Evolutionary conservation across 2,888 invertebrate species (phyloP).

Genomic region (Trypoxylon attenuatum): DNA sequence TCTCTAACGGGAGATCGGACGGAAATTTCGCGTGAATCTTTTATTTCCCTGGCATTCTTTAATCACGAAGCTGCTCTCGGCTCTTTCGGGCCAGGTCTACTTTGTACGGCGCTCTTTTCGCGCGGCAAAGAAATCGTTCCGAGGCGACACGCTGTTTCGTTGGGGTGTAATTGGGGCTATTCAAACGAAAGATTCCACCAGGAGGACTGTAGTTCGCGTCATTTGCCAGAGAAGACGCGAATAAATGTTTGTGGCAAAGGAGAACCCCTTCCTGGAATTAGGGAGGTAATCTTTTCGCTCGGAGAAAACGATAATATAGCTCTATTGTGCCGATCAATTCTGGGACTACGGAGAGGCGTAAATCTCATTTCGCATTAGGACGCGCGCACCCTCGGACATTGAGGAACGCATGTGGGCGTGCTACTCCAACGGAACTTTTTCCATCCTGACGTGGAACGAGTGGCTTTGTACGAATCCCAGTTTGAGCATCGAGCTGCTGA

Average conservation of each 20-base stretch:
- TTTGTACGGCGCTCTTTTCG: too few species aligned
- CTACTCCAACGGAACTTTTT: constrained; percentile 7
- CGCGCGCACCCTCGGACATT: constrained; percentile 28
- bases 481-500: constrained; percentile 10
- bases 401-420: constrained; percentile 36
- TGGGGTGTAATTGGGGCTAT: constrained; percentile 16
- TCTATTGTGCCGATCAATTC: constrained; percentile 32
- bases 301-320: constrained; percentile 24
- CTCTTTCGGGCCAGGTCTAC: too few species aligned
- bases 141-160: constrained; percentile 22
- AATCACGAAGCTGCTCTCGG: too few species aligned
- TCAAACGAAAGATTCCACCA: constrained; percentile 11
- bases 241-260: constrained; percentile 16
- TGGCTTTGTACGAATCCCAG: constrained; percentile 27
- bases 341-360: constrained; percentile 20
- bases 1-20: too few species aligned
- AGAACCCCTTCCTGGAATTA: constrained; percentile 19
- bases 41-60: too few species aligned
- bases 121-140: constrained; percentile 20
- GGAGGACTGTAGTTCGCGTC: constrained; percentile 27
- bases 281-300: constrained; percentile 6
- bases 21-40: too few species aligned
- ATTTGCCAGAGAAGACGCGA: constrained; percentile 24
- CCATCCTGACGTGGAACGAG: constrained; percentile 13
- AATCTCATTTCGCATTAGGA: constrained; percentile 30